These are phyloP conservation scores for Phallusia fumigata DNA, from an alignment of 23 tunicate genomes.

Conservation along the genomic window DNA sequence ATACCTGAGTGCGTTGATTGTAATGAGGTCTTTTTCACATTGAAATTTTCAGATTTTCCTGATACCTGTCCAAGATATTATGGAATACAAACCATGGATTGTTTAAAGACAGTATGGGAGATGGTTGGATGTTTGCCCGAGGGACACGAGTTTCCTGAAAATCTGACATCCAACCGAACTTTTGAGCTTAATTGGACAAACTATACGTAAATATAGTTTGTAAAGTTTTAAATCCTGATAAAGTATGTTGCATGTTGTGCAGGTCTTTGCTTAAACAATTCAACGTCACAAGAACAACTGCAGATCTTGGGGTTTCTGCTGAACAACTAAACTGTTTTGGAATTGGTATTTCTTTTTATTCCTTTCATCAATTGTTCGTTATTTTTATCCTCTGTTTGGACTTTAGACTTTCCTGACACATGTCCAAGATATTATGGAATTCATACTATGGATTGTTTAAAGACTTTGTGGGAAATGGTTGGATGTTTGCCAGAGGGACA, in stretches of 20 bases:
- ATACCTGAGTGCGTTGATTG: neutral
- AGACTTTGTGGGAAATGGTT: constrained; percentile 14
- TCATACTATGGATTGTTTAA: constrained; percentile 19
- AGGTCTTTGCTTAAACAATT: neutral
- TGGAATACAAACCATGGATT: neutral
- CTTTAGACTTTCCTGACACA: neutral
- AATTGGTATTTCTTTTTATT: neutral
- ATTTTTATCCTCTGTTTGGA: too few species aligned
- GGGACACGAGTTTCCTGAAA: neutral
- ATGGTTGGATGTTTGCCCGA: neutral
- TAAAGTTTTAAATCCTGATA: neutral
- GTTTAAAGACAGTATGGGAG: neutral
- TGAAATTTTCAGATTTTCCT: neutral
- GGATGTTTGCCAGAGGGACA: constrained; percentile 22
- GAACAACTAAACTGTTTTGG: neutral
- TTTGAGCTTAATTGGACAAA: neutral
- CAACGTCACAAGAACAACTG: neutral
- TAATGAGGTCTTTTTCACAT: neutral
- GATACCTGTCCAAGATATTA: neutral
- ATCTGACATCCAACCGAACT: neutral
- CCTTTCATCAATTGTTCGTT: neutral
- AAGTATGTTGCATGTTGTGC: neutral
- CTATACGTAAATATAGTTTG: neutral
- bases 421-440: constrained; percentile 23
- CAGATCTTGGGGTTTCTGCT: neutral